These are phyloP conservation scores for Microcebus tavaratra DNA, from an alignment of 2,113 vertebrate genomes.

Conservation along the genomic window DNA sequence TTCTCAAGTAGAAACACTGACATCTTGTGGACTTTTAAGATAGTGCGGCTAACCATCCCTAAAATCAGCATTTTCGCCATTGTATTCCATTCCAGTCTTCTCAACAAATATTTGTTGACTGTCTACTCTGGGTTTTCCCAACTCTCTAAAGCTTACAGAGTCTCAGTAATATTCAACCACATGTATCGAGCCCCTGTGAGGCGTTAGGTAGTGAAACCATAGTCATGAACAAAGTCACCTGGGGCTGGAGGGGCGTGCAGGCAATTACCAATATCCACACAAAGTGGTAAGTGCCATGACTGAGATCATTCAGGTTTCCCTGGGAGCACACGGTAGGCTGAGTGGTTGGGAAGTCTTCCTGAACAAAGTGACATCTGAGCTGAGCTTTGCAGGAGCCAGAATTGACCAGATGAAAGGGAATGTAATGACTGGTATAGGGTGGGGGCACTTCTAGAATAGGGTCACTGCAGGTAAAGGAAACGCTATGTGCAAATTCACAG, in stretches of 20 bases:
- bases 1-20: slow-evolving; percentile 52
- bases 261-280: not conserved
- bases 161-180: not conserved
- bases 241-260: not conserved
- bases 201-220: not conserved
- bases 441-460: not conserved
- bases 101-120: not conserved
- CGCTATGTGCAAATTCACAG: not conserved
- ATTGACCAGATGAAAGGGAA: not conserved
- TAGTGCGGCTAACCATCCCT: not conserved
- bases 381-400: not conserved
- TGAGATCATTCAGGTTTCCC: not conserved
- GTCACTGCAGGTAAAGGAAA: not conserved
- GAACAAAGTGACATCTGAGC: not conserved
- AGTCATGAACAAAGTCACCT: not conserved
- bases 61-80: not conserved
- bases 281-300: not conserved
- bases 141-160: not conserved
- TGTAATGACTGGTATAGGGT: not conserved
- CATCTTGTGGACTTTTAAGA: slow-evolving; percentile 58
- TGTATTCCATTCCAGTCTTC: not conserved
- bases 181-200: not conserved
- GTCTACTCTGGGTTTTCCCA: not conserved
- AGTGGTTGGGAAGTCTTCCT: not conserved
- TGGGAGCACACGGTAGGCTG: not conserved